Percentiles rank a stretch among this genome's conserved stretches.
Evolutionary conservation across 2,888 invertebrate species (phyloP).

Genomic region (Dioctria rufipes): DNA sequence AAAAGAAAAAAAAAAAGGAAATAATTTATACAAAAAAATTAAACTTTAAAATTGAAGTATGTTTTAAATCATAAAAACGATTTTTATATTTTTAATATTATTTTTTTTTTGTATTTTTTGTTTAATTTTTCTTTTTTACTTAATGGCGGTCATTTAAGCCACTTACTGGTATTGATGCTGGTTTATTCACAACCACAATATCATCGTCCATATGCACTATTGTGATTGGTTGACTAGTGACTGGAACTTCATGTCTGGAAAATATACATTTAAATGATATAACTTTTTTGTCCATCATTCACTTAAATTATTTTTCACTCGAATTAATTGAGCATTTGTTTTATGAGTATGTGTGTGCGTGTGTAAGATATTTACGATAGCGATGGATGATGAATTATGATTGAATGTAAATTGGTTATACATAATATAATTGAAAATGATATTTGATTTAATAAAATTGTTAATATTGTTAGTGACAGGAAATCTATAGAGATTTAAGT

Average conservation of each 20-base stretch:
- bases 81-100: too few relatives aligned
- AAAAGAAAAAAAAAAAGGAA: background rate
- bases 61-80: background rate
- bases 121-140: constrained; percentile 18
- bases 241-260: constrained; percentile 98
- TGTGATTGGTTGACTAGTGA: constrained; percentile 96
- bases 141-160: constrained; percentile 86
- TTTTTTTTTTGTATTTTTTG: too few relatives aligned
- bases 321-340: constrained; percentile 41
- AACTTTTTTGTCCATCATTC: constrained; percentile 36
- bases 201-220: constrained; percentile 99
- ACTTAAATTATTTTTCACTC: constrained; percentile 28
- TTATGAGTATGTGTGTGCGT: background rate
- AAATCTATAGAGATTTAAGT: too few relatives aligned
- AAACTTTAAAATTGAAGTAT: background rate
- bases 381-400: background rate
- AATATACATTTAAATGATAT: constrained; percentile 53
- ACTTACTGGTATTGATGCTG: constrained; percentile 99
- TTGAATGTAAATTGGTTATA: background rate
- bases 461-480: too few relatives aligned
- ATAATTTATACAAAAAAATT: constrained; percentile 1
- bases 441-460: too few relatives aligned
- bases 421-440: too few relatives aligned
- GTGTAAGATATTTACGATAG: background rate
- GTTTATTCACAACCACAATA: constrained; percentile 99